phyloP scores from a whole-genome alignment of 2,888 invertebrate genomes.

The Zygaena filipendulae region DNA sequence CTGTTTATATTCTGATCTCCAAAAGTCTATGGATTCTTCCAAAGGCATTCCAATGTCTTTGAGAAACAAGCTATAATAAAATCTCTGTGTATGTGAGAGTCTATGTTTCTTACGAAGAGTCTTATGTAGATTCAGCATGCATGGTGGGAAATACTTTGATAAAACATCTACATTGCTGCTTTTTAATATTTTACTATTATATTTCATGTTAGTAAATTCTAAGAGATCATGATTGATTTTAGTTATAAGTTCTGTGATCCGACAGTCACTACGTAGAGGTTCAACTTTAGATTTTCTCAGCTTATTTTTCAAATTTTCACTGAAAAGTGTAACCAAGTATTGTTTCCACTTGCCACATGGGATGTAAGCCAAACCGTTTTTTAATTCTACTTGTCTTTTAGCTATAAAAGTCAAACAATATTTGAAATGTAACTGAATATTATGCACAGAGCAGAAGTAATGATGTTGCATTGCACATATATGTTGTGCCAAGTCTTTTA shows the following conservation, averaged over 20 bases:
- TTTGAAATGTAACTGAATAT: constrained; percentile 61
- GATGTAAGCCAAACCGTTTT: constrained; percentile 57
- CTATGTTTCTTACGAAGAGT: constrained; percentile 67
- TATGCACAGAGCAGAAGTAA: constrained; percentile 27
- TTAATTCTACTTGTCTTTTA: constrained; percentile 58
- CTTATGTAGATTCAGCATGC: constrained; percentile 72
- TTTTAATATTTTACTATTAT: constrained; percentile 20
- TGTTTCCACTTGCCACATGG: constrained; percentile 69
- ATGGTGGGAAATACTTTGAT: constrained; percentile 66
- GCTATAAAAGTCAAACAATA: constrained; percentile 64
- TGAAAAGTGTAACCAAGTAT: constrained; percentile 54
- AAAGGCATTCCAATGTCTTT: constrained; percentile 77
- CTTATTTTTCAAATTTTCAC: constrained; percentile 40
- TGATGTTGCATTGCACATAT: constrained; percentile 26
- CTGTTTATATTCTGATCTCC: constrained; percentile 72
- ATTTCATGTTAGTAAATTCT: constrained; percentile 19
- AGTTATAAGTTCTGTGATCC: constrained; percentile 36
- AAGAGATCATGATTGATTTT: constrained; percentile 28
- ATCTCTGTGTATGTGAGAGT: constrained; percentile 71
- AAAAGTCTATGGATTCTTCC: constrained; percentile 72
- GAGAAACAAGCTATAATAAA: constrained; percentile 75
- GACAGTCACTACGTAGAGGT: constrained; percentile 35
- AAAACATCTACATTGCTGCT: constrained; percentile 48
- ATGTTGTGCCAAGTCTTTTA: constrained; percentile 44
- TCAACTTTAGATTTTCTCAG: constrained; percentile 29